Evolutionary conservation across 2,113 vertebrate species (phyloP), one percentile per base, ranked within the genome.

Genomic region (Mustela nigripes): DNA sequence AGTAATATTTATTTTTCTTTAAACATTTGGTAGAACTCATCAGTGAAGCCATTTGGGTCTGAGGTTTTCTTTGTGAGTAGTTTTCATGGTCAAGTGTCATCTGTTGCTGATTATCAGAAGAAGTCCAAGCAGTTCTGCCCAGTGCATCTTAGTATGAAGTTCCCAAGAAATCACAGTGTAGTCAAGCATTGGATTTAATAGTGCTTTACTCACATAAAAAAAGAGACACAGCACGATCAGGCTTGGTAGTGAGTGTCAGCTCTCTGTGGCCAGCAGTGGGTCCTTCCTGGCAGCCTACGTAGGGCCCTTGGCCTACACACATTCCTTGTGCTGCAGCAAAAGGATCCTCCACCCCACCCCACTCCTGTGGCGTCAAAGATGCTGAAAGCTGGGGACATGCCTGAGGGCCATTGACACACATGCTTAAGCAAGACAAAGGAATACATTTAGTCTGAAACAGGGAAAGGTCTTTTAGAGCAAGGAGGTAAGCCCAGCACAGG

Each of bases 1-100:
- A 48, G 15, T 79, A 80, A 79, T 62, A 60, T 84, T 93, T 79
- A 62, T 69, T 96, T 18, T 93, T 96, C 48, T 84, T 93, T 50
- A 89, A 85, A 96, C 33, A 18, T 79, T 81, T 42, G 50, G 28
- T 90, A 50, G 73, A 84, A 93, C 84, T 89, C 33, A 84, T 8
- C 42, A 36, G 19, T 62, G 60, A 93, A 93, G 19, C 71, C 85
- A n/a, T 39, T 78, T 89, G 84, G 31, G 50, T 39, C 79, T 62
- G 39, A 21, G 14, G 7, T 60, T 89, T 79, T 69, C 15, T 88
- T 36, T 82, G 45, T 82, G 31, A 73, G 45, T 73, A 19, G 19
- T 81, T 95, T 67, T 87, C 67, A n/a, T 69, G 78, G 65, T 94
- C 42, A 89, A 22, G 42, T 74, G 65, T n/a, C 78, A 62, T 73